A percentile compares a stretch with the other conserved stretches of the same genome.
Conservation (phyloP, 2,797 vertebrate genomes). For the Acestrorhynchus altus region DNA sequence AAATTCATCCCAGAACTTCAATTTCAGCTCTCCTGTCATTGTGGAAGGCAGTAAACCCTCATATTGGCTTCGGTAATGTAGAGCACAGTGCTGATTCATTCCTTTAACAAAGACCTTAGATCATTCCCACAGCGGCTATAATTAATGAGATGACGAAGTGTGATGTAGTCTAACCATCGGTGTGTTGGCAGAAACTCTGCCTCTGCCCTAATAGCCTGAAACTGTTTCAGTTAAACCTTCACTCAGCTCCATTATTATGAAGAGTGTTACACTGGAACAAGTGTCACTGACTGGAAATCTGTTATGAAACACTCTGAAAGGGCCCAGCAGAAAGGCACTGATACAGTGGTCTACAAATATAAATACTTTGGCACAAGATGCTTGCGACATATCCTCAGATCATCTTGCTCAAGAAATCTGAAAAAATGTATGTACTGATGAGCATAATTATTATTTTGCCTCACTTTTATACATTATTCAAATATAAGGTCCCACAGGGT, state of each 20-base stretch:
- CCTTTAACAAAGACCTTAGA: conserved; percentile 9
- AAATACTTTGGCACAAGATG: neutral
- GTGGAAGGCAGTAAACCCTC: neutral
- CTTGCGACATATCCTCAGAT: too few species aligned
- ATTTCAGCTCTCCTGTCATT: neutral
- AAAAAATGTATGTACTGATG: too few species aligned
- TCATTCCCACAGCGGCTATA: conserved; percentile 8
- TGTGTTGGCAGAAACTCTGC: conserved; percentile 9
- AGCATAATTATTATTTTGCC: too few species aligned
- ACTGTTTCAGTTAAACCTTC: conserved; percentile 17
- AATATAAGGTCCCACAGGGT: too few species aligned
- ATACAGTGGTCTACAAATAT: neutral
- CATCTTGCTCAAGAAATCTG: too few species aligned
- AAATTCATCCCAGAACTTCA: neutral
- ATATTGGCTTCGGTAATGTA: neutral
- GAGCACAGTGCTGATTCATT: conserved; percentile 17
- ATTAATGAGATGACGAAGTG: neutral
- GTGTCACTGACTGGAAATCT: neutral
- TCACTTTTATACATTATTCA: too few species aligned
- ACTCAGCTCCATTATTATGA: conserved; percentile 34
- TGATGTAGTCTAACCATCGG: conserved; percentile 9
- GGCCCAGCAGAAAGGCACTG: neutral
- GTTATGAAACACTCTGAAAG: neutral
- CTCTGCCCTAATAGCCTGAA: neutral
- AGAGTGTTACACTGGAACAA: conserved; percentile 5